Evolutionary conservation across 2,113 vertebrate species (phyloP).

Genomic region (Melanostigma gelatinosum): DNA sequence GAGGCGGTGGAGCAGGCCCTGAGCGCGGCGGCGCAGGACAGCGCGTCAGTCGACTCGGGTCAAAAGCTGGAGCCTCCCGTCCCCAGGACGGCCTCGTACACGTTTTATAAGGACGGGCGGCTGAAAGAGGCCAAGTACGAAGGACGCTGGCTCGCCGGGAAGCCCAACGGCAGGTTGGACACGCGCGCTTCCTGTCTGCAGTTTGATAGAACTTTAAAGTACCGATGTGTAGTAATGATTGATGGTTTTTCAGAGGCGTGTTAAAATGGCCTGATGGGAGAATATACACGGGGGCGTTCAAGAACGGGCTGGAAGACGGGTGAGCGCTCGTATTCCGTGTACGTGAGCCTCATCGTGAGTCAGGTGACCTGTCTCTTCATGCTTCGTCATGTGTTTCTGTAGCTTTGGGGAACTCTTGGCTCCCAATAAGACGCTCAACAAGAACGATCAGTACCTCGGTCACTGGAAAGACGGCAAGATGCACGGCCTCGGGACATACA

Average conservation of each 20-base stretch:
- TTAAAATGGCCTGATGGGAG: slow-evolving; percentile 95
- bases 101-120: slow-evolving; percentile 95
- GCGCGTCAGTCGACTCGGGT: slow-evolving; percentile 59
- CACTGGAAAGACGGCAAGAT: slow-evolving; percentile 97
- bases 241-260: slow-evolving; percentile 83
- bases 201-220: background rate
- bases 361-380: background rate
- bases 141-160: slow-evolving; percentile 93
- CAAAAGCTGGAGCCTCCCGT: slow-evolving; percentile 90
- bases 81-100: slow-evolving; percentile 93
- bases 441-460: slow-evolving; percentile 92
- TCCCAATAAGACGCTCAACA: slow-evolving; percentile 89
- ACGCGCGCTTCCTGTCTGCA: background rate
- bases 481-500: slow-evolving; percentile 93
- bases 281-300: slow-evolving; percentile 92
- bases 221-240: background rate
- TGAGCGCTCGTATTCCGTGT: slow-evolving; percentile 58
- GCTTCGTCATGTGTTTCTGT: slow-evolving; percentile 9
- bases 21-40: slow-evolving; percentile 80
- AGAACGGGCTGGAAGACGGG: slow-evolving; percentile 95
- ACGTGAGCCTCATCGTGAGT: background rate
- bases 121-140: slow-evolving; percentile 93
- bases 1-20: slow-evolving; percentile 94
- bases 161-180: slow-evolving; percentile 92
- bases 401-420: slow-evolving; percentile 92